Evolutionary conservation across 2,113 vertebrate genomes (phyloP).

Genomic region (Tinamus guttatus): DNA sequence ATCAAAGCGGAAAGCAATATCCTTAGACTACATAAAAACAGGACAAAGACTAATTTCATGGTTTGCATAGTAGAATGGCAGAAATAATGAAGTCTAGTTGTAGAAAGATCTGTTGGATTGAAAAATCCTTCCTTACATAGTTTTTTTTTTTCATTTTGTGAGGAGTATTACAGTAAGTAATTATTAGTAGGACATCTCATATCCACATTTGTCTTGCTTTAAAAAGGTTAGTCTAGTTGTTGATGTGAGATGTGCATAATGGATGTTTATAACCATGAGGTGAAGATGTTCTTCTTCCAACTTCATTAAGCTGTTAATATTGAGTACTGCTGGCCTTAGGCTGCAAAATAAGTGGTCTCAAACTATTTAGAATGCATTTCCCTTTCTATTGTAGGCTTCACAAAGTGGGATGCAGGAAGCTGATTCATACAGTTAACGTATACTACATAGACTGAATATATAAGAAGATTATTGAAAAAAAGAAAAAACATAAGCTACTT

Average conservation of each 20-base stretch:
- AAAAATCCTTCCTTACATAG: neutral
- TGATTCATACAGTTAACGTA: fast-evolving
- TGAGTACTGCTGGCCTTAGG: neutral
- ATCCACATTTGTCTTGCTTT: neutral
- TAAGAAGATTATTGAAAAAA: neutral
- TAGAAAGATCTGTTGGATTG: neutral
- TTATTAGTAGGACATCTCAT: neutral
- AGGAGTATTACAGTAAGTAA: neutral
- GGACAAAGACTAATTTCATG: neutral
- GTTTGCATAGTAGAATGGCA: neutral
- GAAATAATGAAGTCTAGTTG: neutral
- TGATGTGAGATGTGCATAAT: neutral
- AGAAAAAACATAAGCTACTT: neutral
- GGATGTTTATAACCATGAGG: neutral
- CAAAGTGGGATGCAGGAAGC: fast-evolving
- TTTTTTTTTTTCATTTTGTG: neutral
- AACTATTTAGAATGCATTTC: neutral
- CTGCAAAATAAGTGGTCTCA: neutral
- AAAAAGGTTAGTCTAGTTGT: neutral
- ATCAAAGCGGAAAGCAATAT: neutral
- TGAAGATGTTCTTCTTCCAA: neutral
- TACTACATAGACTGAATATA: neutral
- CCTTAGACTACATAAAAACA: neutral
- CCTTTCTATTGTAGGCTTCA: neutral
- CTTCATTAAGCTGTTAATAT: neutral